Percentiles rank a stretch among this genome's conserved stretches.
phyloP scores from a whole-genome alignment of 53 echinoderm and acorn worm genomes.

The Apostichopus leukothele region DNA sequence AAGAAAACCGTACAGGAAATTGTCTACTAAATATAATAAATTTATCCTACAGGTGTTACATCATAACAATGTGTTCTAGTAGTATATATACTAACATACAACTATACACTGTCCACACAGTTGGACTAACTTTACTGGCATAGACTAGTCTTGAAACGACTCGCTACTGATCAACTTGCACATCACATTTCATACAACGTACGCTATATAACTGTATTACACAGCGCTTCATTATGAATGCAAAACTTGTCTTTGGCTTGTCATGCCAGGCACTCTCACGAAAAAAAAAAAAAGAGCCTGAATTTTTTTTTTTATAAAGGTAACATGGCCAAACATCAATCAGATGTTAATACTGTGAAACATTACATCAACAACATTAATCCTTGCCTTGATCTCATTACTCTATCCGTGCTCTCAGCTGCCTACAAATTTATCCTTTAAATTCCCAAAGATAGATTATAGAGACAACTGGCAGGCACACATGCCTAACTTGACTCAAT shows the following conservation, averaged over 20 bases:
- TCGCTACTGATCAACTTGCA: not conserved
- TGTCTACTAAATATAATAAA: no score
- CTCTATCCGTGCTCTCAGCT: conserved; percentile 31
- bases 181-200: not conserved
- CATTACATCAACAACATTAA: conserved; percentile 40
- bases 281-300: not conserved
- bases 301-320: not conserved
- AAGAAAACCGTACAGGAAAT: no score
- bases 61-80: no score
- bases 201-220: not conserved
- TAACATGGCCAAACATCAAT: conserved; percentile 36
- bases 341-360: conserved; percentile 28
- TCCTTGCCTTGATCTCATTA: conserved; percentile 6
- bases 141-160: no score
- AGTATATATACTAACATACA: no score
- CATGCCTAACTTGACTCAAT: conserved; percentile 22
- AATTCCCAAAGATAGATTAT: conserved; percentile 28
- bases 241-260: not conserved
- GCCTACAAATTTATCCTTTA: conserved; percentile 27
- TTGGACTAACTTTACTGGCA: no score
- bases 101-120: no score
- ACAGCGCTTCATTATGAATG: not conserved
- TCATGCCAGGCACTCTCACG: no score
- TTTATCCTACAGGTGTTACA: no score
- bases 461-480: conserved; percentile 39